These are phyloP conservation scores for Frankliniella fusca DNA, from an alignment of 2,888 invertebrate genomes.

Conservation along the genomic window DNA sequence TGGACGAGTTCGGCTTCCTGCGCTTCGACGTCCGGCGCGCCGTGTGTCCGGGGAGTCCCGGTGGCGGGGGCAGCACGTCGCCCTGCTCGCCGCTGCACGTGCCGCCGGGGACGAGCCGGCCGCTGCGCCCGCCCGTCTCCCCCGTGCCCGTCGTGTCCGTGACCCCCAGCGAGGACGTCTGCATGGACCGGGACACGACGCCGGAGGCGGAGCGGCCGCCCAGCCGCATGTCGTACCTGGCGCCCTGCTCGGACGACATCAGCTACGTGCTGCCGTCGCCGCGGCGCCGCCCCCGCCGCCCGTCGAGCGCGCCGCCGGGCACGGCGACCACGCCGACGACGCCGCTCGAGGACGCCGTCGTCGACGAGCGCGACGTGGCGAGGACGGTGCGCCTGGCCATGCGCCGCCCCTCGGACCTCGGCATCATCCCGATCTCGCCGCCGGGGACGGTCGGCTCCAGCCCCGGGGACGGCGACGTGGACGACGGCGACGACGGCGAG, in stretches of 20 bases:
- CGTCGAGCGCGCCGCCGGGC: not conserved
- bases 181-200: not conserved
- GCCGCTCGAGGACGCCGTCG: not conserved
- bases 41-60: not conserved
- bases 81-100: not conserved
- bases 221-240: not conserved
- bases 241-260: not conserved
- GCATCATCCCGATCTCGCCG: conserved; percentile 11
- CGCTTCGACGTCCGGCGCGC: not conserved
- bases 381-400: not conserved
- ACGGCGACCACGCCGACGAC: not conserved
- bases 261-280: conserved; percentile 9
- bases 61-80: not conserved
- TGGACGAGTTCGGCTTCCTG: conserved; percentile 15
- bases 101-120: not conserved
- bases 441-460: not conserved
- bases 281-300: not conserved
- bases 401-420: conserved; percentile 8
- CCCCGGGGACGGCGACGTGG: conserved; percentile 7
- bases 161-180: not conserved
- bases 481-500: not conserved
- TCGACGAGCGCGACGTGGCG: conserved; percentile 6
- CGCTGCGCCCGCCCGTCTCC: not conserved
- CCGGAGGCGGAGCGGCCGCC: not conserved
- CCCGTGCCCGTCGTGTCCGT: not conserved